Percentiles rank a stretch among this genome's conserved stretches.
These are phyloP conservation scores for Neria commutata DNA, from an alignment of 2,888 invertebrate species.

Conservation along the genomic window DNA sequence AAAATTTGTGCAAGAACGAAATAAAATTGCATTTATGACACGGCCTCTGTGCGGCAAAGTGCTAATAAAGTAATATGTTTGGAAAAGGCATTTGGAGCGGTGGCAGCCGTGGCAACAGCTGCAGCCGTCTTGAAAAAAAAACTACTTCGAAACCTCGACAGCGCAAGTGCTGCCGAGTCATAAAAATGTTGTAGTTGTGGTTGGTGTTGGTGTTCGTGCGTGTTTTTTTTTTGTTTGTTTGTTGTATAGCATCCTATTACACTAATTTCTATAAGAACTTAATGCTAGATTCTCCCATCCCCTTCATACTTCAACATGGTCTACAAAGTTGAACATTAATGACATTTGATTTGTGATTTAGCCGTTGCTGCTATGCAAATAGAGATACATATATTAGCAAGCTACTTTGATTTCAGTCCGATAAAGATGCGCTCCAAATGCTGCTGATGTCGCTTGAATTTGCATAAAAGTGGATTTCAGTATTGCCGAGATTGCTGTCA, in stretches of 20 bases:
- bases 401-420: too few species aligned
- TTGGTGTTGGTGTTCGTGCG: background rate
- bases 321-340: conserved; percentile 3
- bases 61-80: conserved; percentile 36
- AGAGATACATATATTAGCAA: too few species aligned
- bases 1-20: background rate
- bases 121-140: too few species aligned
- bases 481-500: background rate
- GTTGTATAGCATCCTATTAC: background rate
- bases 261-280: too few species aligned
- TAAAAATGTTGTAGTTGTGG: background rate
- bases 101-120: too few species aligned
- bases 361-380: background rate
- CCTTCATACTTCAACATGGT: too few species aligned
- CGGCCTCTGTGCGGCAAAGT: conserved; percentile 35
- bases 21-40: conserved; percentile 30
- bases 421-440: too few species aligned
- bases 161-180: too few species aligned
- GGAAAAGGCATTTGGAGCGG: background rate
- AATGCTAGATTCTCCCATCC: too few species aligned
- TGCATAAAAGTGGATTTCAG: background rate
- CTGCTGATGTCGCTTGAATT: background rate
- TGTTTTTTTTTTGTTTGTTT: background rate
- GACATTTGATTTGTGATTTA: background rate
- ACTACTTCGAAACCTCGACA: too few species aligned